Evolutionary conservation across 1,140 invertebrate genomes (phyloP).

Genomic region (Agrilus planipennis): DNA sequence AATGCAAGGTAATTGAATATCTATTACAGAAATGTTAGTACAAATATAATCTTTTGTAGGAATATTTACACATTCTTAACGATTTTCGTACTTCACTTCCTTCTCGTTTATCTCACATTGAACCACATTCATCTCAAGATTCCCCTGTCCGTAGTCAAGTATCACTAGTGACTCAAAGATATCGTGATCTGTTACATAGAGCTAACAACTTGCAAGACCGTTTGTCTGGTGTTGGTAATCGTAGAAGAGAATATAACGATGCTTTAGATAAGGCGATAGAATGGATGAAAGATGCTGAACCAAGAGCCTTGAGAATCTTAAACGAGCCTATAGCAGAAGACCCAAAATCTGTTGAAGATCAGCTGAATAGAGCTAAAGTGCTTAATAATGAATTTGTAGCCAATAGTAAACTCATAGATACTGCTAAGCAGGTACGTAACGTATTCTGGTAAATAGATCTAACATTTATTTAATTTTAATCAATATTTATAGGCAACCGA

Average conservation of each 20-base stretch:
- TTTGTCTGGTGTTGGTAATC: conserved; percentile 61
- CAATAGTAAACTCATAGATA: conserved; percentile 74
- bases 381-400: conserved; percentile 78
- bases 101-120: conserved; percentile 63
- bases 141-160: conserved; percentile 60
- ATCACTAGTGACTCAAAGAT: conserved; percentile 53
- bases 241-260: conserved; percentile 71
- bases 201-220: conserved; percentile 73
- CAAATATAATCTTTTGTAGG: conserved; percentile 33
- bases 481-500: conserved; percentile 42
- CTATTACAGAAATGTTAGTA: conserved; percentile 4
- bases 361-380: conserved; percentile 70
- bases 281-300: conserved; percentile 76
- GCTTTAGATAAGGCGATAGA: conserved; percentile 67
- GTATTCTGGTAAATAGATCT: background rate
- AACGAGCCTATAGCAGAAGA: conserved; percentile 77
- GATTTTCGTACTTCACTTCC: conserved; percentile 73
- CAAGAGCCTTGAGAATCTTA: conserved; percentile 58
- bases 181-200: conserved; percentile 62
- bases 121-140: conserved; percentile 52
- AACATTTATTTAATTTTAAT: background rate
- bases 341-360: conserved; percentile 75
- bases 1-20: conserved; percentile 56
- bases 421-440: conserved; percentile 48
- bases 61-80: conserved; percentile 70